A percentile compares a stretch with the other conserved stretches of the same genome.
These are phyloP conservation scores for Sinelater perroti DNA, from an alignment of 2,888 invertebrate genomes.

Conservation along the genomic window DNA sequence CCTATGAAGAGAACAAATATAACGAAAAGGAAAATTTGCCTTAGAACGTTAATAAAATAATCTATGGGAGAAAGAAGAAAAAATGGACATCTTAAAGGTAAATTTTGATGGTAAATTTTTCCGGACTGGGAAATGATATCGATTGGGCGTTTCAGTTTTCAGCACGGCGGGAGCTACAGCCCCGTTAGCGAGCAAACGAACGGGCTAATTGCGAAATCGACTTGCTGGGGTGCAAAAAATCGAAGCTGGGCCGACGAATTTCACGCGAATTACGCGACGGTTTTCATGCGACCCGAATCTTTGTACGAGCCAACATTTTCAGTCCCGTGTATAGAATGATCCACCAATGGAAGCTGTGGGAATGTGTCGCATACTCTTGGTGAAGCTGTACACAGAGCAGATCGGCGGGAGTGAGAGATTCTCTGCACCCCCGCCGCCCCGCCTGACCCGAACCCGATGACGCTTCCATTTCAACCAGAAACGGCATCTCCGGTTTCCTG, in stretches of 20 bases:
- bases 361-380: conserved; percentile 54
- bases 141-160: no score
- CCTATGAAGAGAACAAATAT: no score
- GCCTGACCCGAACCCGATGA: conserved; percentile 43
- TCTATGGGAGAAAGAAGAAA: no score
- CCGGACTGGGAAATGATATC: no score
- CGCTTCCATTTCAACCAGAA: conserved; percentile 53
- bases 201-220: not conserved
- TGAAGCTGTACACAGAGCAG: conserved; percentile 52
- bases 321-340: conserved; percentile 53
- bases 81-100: no score
- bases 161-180: no score
- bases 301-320: conserved; percentile 53
- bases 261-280: conserved; percentile 24
- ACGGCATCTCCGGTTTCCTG: conserved; percentile 41
- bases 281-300: conserved; percentile 42
- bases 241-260: conserved; percentile 29
- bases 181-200: no score
- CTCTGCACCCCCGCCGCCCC: conserved; percentile 44
- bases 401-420: conserved; percentile 54
- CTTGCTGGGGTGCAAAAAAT: conserved; percentile 29
- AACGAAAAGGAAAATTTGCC: no score
- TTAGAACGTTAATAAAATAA: no score
- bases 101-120: no score
- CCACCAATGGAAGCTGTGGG: conserved; percentile 51